Percentiles rank a stretch among this genome's conserved stretches.
Conservation (phyloP, 2,797 vertebrate genomes). For the Corythornis leucogaster region DNA sequence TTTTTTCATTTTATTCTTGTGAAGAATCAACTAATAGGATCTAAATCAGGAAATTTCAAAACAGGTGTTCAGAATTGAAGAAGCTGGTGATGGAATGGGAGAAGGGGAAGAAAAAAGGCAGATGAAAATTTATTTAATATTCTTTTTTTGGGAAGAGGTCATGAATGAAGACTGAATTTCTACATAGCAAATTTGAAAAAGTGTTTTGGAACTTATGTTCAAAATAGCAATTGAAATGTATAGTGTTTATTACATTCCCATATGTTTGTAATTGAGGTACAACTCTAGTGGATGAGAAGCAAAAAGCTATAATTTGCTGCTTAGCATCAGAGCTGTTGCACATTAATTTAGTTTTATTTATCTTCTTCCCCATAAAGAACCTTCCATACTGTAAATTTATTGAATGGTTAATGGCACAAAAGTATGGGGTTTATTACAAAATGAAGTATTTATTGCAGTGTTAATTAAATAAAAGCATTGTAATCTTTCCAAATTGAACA, state of each 20-base stretch:
- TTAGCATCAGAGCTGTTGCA: slow-evolving; percentile 71
- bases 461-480: slow-evolving; percentile 89
- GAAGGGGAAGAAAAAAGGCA: background rate
- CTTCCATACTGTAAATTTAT: slow-evolving; percentile 83
- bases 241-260: slow-evolving; percentile 72
- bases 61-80: background rate
- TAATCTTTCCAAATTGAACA: slow-evolving; percentile 91
- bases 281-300: slow-evolving; percentile 68
- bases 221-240: slow-evolving; percentile 70
- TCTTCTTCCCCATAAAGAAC: slow-evolving; percentile 79
- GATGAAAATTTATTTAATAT: background rate
- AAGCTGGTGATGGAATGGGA: background rate
- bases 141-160: slow-evolving; percentile 30
- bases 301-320: slow-evolving; percentile 76
- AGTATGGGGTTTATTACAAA: slow-evolving; percentile 86
- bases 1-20: background rate
- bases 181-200: background rate
- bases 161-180: background rate
- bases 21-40: background rate
- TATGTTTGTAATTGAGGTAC: slow-evolving; percentile 80
- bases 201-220: slow-evolving; percentile 52
- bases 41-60: background rate
- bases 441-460: slow-evolving; percentile 87
- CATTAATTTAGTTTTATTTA: slow-evolving; percentile 79
- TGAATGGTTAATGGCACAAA: slow-evolving; percentile 82